A percentile compares a stretch with the other conserved stretches of the same genome.
Evolutionary conservation across 1,140 invertebrate species (phyloP).

Genomic region (Varroa destructor): DNA sequence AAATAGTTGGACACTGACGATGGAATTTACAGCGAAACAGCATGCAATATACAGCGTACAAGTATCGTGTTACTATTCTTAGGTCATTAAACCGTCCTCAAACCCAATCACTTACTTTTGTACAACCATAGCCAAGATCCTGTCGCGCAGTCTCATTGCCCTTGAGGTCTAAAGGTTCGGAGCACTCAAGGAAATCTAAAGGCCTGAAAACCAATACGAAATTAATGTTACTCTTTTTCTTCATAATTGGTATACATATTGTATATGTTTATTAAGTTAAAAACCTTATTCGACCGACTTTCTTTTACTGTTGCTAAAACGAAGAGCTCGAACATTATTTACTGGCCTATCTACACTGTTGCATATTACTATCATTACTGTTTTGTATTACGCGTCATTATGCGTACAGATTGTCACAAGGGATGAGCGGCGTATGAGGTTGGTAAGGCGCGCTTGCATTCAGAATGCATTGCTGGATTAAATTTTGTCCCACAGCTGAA

Average conservation of each 20-base stretch:
- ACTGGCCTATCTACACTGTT: no score
- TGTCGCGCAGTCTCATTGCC: constrained; percentile 72
- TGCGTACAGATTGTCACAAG: constrained; percentile 15
- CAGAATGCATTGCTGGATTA: constrained; percentile 4
- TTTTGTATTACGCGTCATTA: neutral
- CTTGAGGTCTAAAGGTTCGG: constrained; percentile 73
- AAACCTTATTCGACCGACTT: no score
- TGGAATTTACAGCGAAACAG: neutral
- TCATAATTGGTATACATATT: no score
- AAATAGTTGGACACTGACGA: no score
- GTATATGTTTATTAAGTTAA: no score
- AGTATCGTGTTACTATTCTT: neutral
- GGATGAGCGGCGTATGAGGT: neutral
- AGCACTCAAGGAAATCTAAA: constrained; percentile 77
- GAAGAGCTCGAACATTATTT: no score
- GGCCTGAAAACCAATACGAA: constrained; percentile 40
- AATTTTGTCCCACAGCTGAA: no score
- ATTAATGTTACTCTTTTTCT: no score
- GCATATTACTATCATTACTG: no score
- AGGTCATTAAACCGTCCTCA: neutral
- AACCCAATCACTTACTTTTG: constrained; percentile 48
- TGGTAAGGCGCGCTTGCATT: constrained; percentile 7
- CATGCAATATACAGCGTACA: neutral
- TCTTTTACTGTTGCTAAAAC: no score
- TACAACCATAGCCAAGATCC: constrained; percentile 64